These are phyloP conservation scores for Stichopus horrens DNA, from an alignment of 53 echinoderm and acorn worm genomes.

Conservation along the genomic window DNA sequence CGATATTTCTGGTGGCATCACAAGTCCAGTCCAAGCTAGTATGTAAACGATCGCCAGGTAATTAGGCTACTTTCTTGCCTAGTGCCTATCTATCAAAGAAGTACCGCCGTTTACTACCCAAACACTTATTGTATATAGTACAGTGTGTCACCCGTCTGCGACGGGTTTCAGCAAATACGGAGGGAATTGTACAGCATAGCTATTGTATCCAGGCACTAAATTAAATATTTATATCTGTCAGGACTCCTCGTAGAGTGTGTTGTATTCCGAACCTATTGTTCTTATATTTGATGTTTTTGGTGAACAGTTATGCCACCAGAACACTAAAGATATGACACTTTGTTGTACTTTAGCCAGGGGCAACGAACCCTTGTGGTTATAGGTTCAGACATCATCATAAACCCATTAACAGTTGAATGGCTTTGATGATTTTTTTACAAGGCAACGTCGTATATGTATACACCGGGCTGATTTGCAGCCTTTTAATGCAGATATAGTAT, in stretches of 20 bases:
- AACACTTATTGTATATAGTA: conserved; percentile 21
- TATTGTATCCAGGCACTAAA: conserved; percentile 26
- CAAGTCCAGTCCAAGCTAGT: not conserved
- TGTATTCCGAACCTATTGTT: conserved; percentile 36
- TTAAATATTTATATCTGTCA: conserved; percentile 36
- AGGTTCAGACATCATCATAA: conserved; percentile 9
- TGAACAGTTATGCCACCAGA: not conserved
- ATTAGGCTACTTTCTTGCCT: not conserved
- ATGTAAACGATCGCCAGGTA: not conserved
- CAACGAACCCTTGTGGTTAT: conserved; percentile 4
- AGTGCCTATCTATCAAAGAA: conserved; percentile 14
- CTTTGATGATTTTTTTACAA: no score
- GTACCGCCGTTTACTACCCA: conserved; percentile 16
- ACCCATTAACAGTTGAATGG: not conserved
- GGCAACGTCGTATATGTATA: not conserved
- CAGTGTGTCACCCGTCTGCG: conserved; percentile 3
- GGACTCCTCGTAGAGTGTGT: not conserved
- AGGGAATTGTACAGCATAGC: not conserved
- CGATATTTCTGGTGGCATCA: not conserved
- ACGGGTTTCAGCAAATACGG: conserved; percentile 16
- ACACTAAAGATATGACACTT: not conserved
- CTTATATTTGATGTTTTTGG: conserved; percentile 16
- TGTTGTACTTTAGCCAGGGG: conserved; percentile 37
- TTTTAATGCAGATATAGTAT: no score
- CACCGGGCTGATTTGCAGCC: no score